Evolutionary conservation across 2,113 vertebrate genomes (phyloP).

Genomic region (Phaethornis superciliosus): DNA sequence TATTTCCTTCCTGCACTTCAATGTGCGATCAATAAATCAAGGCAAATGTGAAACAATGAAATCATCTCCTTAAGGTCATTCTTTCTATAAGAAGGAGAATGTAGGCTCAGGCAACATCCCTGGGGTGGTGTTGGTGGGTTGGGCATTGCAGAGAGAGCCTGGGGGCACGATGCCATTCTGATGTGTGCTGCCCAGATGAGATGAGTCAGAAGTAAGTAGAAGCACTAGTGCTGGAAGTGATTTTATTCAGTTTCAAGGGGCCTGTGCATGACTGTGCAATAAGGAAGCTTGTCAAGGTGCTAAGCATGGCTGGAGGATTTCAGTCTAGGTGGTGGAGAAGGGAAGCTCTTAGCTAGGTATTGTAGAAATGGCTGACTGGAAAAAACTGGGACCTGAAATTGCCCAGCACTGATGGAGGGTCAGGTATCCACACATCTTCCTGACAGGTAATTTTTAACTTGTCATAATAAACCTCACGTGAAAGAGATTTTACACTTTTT

Average conservation of each 20-base stretch:
- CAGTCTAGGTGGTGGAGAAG: not conserved
- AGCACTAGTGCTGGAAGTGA: not conserved
- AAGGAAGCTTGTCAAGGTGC: not conserved
- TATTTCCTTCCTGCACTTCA: not conserved
- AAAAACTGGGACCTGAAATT: not conserved
- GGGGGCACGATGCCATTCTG: not conserved
- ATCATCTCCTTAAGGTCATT: not conserved
- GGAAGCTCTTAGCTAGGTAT: not conserved
- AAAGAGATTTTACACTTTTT: not conserved
- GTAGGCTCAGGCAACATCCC: not conserved
- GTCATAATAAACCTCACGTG: not conserved
- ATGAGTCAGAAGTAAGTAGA: not conserved
- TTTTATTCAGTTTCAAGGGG: not conserved
- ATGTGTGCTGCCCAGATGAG: not conserved
- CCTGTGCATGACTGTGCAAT: not conserved
- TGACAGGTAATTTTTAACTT: not conserved
- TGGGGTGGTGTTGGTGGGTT: not conserved
- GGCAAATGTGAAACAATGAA: not conserved
- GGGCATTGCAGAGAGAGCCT: not conserved
- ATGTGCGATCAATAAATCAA: not conserved
- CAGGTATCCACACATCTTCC: not conserved
- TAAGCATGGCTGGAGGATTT: not conserved
- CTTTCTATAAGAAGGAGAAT: not conserved
- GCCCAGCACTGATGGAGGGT: not conserved
- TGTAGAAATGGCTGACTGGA: not conserved